These are phyloP conservation scores for Drosophila rubida DNA, from an alignment of 2,888 invertebrate species.

Conservation along the genomic window DNA sequence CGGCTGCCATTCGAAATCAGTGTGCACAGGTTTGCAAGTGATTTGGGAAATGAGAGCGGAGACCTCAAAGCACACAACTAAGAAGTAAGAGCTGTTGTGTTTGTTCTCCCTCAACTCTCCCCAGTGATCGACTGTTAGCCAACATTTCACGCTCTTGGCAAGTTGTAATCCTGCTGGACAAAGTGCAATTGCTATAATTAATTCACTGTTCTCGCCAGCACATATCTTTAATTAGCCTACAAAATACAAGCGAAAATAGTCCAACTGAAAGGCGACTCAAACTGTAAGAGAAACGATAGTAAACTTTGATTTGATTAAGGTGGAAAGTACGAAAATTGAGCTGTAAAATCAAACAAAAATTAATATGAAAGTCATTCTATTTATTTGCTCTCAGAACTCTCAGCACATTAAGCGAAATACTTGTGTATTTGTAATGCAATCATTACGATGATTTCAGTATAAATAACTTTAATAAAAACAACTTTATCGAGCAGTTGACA, in stretches of 20 bases:
- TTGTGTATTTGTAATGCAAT: too few relatives aligned
- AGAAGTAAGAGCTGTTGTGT: background rate
- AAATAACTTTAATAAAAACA: too few relatives aligned
- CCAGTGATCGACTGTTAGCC: slow-evolving; percentile 23
- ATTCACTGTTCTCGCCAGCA: background rate
- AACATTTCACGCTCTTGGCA: slow-evolving; percentile 38
- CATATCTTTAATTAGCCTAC: background rate
- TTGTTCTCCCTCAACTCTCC: background rate
- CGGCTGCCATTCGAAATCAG: slow-evolving; percentile 53
- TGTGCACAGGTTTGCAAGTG: slow-evolving; percentile 69
- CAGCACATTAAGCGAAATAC: too few relatives aligned
- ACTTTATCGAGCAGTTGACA: too few relatives aligned
- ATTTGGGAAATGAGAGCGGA: slow-evolving; percentile 56
- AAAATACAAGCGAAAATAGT: background rate
- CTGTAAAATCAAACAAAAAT: too few relatives aligned
- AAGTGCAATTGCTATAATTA: slow-evolving; percentile 13
- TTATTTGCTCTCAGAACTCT: too few relatives aligned
- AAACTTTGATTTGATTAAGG: too few relatives aligned
- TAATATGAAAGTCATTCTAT: too few relatives aligned
- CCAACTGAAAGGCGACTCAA: background rate
- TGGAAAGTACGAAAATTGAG: too few relatives aligned
- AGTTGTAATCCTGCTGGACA: slow-evolving; percentile 8
- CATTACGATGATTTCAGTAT: too few relatives aligned
- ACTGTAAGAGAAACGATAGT: too few relatives aligned
- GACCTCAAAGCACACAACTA: background rate